phyloP scores from a whole-genome alignment of 2,797 vertebrate species.

The Geotrypetes seraphini region DNA sequence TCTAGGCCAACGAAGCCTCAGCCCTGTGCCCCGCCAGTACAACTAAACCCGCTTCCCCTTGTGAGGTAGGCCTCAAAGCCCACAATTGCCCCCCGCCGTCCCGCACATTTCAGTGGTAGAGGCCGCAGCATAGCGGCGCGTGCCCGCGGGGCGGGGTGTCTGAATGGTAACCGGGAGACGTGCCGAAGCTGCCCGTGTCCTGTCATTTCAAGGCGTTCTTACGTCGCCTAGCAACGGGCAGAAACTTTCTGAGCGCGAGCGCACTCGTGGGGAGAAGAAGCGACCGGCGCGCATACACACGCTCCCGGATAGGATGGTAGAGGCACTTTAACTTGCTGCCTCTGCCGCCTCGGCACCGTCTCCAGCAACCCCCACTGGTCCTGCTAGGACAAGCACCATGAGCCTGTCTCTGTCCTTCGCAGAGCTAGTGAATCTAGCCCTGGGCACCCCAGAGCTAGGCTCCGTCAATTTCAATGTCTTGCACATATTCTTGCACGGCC shows the following conservation, averaged over 20 bases:
- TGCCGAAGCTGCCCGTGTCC: background rate
- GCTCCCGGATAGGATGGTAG: background rate
- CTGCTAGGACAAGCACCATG: background rate
- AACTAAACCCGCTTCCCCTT: no score
- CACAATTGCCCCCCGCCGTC: no score
- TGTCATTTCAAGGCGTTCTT: conserved; percentile 10
- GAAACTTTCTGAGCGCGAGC: conserved; percentile 20
- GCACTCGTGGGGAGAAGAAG: background rate
- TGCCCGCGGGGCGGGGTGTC: background rate
- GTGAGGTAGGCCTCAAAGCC: no score
- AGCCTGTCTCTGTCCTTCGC: conserved; percentile 9
- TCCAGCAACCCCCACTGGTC: background rate
- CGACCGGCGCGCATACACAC: background rate
- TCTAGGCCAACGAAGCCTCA: no score
- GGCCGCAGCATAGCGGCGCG: no score
- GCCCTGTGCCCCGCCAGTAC: no score
- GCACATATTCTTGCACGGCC: conserved; percentile 24
- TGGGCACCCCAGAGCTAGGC: conserved; percentile 15
- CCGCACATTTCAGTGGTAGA: no score
- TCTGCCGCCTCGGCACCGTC: background rate
- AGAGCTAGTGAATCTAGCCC: conserved; percentile 27
- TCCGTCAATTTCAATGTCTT: conserved; percentile 35
- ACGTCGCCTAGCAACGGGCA: conserved; percentile 35
- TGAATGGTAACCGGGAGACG: background rate
- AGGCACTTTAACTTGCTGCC: background rate